Base-by-base conservation (phyloP, 2,888 invertebrate genomes). In the Sipha maydis region DNA sequence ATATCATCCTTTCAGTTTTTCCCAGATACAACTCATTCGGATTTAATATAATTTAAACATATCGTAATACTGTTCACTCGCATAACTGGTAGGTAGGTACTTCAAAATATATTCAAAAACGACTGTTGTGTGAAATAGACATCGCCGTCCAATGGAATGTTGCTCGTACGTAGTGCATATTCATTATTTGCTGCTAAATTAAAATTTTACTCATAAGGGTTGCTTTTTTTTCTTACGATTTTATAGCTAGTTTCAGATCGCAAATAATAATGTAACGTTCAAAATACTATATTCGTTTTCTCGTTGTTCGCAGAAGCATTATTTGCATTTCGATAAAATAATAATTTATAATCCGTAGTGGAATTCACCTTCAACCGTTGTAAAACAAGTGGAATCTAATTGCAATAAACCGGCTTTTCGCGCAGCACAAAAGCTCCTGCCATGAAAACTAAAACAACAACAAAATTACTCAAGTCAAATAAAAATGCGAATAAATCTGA, bases 401-500 rank as follows among this genome's bases (percentile, higher is more conserved):
- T 88, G 80, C 31, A 31, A 88, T 73, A 67, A 79, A 79, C 71
- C 19, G 9, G 38, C 31, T 88, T 73, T 80, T 80, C 25, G 34
- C 17, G 3, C 41, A 11, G 14, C 31, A 71, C n/a, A 54, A 85
- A 85, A 78, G 67, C 41, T 54, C n/a, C 28, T 7, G 31, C 48
- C 31, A 9, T n/a, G 73, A 78, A 34, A 77, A 48, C 48, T 48
- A 48, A 77, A 85, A 85, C 67, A 85, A 48, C 61, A 77, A 67
- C 28, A 67, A 67, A 85, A 77, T 85, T 77, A 85, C 67, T 85
- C n/a, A 48, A 77, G 56, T 56, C 75, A 76, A 67, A 79, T 85
- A 77, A 56, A 56, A 80, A 86, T 25, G 17, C 31, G 54, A 82
- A 88, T 88, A 88, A 88, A 88, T 82, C 80, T 82, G 41, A 88